Base-by-base conservation (phyloP, 2,888 invertebrate genomes). In the Caenorhabditis sinica region DNA sequence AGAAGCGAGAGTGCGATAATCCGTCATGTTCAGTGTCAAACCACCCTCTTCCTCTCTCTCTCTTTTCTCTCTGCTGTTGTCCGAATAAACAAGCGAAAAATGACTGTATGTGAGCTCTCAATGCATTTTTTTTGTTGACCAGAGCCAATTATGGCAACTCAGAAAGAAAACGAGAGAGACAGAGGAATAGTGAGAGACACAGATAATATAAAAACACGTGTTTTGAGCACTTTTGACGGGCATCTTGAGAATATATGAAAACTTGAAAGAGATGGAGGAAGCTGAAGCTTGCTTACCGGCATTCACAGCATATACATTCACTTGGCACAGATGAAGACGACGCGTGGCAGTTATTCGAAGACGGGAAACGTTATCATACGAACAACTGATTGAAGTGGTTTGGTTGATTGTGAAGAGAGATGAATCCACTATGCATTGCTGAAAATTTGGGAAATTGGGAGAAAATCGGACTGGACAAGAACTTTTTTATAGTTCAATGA, bases 301-400 rank as follows among this genome's bases (percentile, higher is more conserved):
- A 85, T 90, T 86, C 17, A 88, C 83, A 11, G 90, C 90, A 82
- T 88, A 90, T 33, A 88, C 87, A 45, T 88, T 86, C 9, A 87
- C 81, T 40, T 88, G 85, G 76, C 90, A 90, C 20, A 90, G 68
- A 58, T 90, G 90, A 15, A 90, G 86, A 11, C 89, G 82, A 6
- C 73, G 76, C 15, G 81, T 81, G 25, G 89, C 86, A 1, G 83
- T 83, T 28, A 90, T 79, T 23, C 89, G 83, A 3, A 90, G 68
- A 15, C 85, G 63, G 11, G 84, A 71, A 45, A 90, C 80, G 36
- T 76, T 53, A 28, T 85, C 72, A 40, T 85, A 86, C 5, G 77
- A 40, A 51, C 87, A 88, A 40, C 76, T 49, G 56, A 88, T 71
- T 9, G 85, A 69, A 0, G 82, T 76, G 1, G 88, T 83, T 36